Percentiles rank a stretch among this genome's conserved stretches.
Conservation (phyloP, 2,888 invertebrate genomes). For the Pseudococcus jackbeardsleyi region DNA sequence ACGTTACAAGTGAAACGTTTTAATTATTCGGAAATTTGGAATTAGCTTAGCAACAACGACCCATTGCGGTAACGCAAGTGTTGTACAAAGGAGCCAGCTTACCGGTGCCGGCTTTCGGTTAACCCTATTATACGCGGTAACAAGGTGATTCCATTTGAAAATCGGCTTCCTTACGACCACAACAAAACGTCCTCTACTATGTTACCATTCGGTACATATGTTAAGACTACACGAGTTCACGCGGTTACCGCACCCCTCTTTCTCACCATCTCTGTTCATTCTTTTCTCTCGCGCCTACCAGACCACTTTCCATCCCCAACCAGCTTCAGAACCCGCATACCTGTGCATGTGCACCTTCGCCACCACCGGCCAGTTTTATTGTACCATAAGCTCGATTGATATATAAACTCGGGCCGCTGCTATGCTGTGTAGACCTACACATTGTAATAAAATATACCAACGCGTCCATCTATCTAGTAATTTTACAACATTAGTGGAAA, state of each 20-base stretch:
- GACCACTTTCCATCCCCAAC: neutral
- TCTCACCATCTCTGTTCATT: neutral
- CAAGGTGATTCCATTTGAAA: conserved; percentile 50
- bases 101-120: conserved; percentile 28
- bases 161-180: conserved; percentile 36
- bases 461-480: neutral
- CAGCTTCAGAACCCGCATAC: neutral
- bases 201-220: conserved; percentile 27
- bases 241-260: neutral
- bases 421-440: no score
- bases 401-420: no score
- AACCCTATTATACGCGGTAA: conserved; percentile 45
- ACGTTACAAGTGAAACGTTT: conserved; percentile 32
- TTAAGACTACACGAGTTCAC: conserved; percentile 29
- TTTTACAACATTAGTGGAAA: neutral
- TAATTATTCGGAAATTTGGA: conserved; percentile 40
- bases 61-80: conserved; percentile 36
- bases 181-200: conserved; percentile 43
- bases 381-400: no score
- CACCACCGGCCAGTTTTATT: no score
- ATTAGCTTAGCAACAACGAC: conserved; percentile 36
- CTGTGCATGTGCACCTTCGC: neutral
- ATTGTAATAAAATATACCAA: neutral
- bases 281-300: neutral
- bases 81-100: conserved; percentile 29